Evolutionary conservation across 2,797 vertebrate species (phyloP), one percentile per base, ranked within the genome.

Genomic region (Myotis vivesi): DNA sequence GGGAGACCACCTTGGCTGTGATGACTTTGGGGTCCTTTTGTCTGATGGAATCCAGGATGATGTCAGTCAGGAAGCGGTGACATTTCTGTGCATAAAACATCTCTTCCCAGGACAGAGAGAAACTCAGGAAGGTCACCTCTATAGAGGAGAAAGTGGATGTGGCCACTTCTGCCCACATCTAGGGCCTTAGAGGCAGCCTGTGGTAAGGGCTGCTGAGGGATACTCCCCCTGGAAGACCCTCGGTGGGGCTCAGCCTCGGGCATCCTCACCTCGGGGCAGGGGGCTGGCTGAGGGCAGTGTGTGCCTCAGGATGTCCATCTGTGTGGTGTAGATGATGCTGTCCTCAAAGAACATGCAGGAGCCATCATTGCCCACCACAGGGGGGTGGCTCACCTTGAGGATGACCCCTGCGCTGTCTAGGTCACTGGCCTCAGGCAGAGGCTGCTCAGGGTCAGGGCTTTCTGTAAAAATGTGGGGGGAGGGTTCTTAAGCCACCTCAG

Each of bases 61-160:
- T 90, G 33, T 98, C 97, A 0, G 97, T 98, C 95, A 98, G 97
- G 92, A 98, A 98, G 33, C 79, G 73, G 91, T 98, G 98, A 85
- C 98, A 98, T 96, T 98, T 97, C 38, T 97, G 92, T 46, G 97
- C 97, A 0, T 98, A 98, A 94, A 98, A 97, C 95, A 98, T 98
- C 94, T 98, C 98, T 91, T 98, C 97, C 53, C 96, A 96, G 11
- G 97, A 98, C 94, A 98, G 87, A 77, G 98, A 97, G 92, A 98
- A 97, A 91, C 96, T 97, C 57, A 98, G 95, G 87, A 98, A 98
- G 83, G 95, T 96, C 17, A 97, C 94, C 68, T 98, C 98, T 98
- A 88, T 71, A 91, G 93, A 85, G 57, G 77, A 97, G 33, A 92
- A 33, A 49, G 71, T 62, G 25, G 51, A 15, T 87, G 41, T 77